Evolutionary conservation across 2,113 vertebrate genomes (phyloP).

Genomic region (Sorex fumeus): DNA sequence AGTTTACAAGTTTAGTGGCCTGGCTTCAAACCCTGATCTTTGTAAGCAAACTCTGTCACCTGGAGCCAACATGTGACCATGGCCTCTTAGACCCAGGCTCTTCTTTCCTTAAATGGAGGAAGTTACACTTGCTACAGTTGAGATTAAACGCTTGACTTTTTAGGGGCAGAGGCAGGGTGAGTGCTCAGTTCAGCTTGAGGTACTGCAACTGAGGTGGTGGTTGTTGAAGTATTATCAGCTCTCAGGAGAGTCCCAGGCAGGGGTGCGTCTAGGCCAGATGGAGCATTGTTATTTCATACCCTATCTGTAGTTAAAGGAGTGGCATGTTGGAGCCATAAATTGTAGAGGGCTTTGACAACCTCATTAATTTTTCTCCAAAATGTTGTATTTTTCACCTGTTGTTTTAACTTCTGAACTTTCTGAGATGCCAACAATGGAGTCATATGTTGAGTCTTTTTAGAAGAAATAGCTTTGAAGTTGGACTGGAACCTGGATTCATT

Average conservation of each 20-base stretch:
- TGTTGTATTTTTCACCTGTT: slow-evolving; percentile 69
- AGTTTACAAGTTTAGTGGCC: background rate
- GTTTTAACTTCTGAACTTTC: slow-evolving; percentile 66
- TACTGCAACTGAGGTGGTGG: background rate
- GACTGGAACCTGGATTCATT: background rate
- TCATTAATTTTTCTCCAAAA: slow-evolving; percentile 58
- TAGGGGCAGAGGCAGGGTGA: background rate
- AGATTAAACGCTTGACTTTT: background rate
- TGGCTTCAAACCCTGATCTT: background rate
- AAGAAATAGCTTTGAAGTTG: slow-evolving; percentile 44
- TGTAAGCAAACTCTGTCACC: background rate
- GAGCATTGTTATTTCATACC: slow-evolving; percentile 27
- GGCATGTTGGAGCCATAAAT: slow-evolving; percentile 15
- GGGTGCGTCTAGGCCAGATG: background rate
- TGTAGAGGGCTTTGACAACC: slow-evolving; percentile 38
- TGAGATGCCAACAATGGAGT: slow-evolving; percentile 34
- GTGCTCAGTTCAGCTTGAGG: background rate
- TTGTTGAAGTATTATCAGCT: background rate
- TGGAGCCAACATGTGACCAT: background rate
- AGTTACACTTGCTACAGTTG: too few species aligned
- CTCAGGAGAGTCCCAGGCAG: background rate
- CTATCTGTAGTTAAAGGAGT: background rate
- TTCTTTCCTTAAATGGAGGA: background rate
- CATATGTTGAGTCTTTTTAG: background rate
- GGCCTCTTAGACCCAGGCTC: background rate